Conservation (phyloP, 2,888 invertebrate species). For the Dicroscelio sp. region DNA sequence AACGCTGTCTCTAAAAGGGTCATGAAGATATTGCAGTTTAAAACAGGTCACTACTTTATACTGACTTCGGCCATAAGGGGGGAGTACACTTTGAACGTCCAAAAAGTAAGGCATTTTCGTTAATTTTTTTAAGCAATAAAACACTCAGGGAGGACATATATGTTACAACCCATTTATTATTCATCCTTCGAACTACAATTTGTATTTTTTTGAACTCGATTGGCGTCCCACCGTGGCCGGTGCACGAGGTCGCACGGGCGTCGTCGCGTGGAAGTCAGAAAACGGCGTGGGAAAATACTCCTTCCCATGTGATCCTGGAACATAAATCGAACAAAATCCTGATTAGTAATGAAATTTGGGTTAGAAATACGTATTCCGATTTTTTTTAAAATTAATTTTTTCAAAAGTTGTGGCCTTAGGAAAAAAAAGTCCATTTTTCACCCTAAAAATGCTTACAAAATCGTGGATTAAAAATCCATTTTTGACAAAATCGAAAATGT, state of each 20-base stretch:
- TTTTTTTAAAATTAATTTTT: slow-evolving; percentile 7
- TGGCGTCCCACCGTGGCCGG: slow-evolving; percentile 1
- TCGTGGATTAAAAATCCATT: slow-evolving; percentile 35
- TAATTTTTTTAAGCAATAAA: slow-evolving; percentile 14
- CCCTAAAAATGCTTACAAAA: slow-evolving; percentile 40
- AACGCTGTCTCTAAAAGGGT: too few relatives aligned
- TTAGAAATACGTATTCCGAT: slow-evolving; percentile 14
- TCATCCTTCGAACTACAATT: slow-evolving; percentile 4
- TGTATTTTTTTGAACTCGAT: not conserved
- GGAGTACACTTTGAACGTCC: too few relatives aligned
- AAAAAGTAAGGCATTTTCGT: slow-evolving; percentile 17
- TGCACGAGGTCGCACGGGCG: too few relatives aligned
- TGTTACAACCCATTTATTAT: not conserved
- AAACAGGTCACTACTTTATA: too few relatives aligned
- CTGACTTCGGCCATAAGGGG: too few relatives aligned
- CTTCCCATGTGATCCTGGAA: slow-evolving; percentile 6
- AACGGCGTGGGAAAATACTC: not conserved
- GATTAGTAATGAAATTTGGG: slow-evolving; percentile 18
- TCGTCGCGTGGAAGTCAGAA: not conserved
- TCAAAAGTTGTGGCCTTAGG: slow-evolving; percentile 18
- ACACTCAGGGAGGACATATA: slow-evolving; percentile 15
- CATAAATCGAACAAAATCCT: not conserved
- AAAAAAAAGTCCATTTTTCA: slow-evolving; percentile 41
- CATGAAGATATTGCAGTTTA: too few relatives aligned
- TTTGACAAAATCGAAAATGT: slow-evolving; percentile 33